Evolutionary conservation across 2,888 invertebrate genomes (phyloP), one percentile per base, ranked within the genome.

Genomic region (Cyaniris semiargus): DNA sequence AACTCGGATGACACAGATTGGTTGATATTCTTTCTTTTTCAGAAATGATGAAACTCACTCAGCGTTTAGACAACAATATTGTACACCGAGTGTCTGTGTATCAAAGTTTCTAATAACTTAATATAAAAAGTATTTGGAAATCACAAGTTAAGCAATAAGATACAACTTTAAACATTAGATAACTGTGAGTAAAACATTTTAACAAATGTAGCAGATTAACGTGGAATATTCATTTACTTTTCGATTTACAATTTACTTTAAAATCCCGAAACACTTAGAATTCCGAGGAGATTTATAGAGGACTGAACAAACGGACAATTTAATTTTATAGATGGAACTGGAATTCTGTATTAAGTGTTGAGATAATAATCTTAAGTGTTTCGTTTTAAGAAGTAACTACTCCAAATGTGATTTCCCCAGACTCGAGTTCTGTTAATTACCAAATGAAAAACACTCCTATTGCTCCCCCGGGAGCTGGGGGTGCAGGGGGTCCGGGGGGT

Each of bases 381-480:
- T 34, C 70, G 34, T 72, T 38, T 72, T 72, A 38, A 72, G 71
- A 38, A 72, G 38, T 72, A 72, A 72, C 71, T 72, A 72, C 71
- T 76, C 15, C n/a, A 66, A 76, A 76, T 76, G 60, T 38, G 76
- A 76, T 76, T 76, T 76, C 76, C 76, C 76, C 38, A 15, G 76
- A 66, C 60, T 76, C 76, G 58, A 60, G 38, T 76, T 66, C 76
- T 18, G 60, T 38, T 72, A 72, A 76, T 76, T 76, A 70, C 70
- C 76, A 70, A 76, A 76, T 76, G 76, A 76, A 76, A 70, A 76
- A 76, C 76, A 76, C 70, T 53, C 70, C 70, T 70, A 76, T 76
- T 53, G 48, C 70, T 70, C 76, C 76, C 21, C 38, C 21, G 44
- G 3, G 70, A 18, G 70, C n/a, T 27, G 18, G 38, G 38, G 38